These are phyloP conservation scores for Parnassius glacialis DNA, from an alignment of 2,888 invertebrate species.

Conservation along the genomic window DNA sequence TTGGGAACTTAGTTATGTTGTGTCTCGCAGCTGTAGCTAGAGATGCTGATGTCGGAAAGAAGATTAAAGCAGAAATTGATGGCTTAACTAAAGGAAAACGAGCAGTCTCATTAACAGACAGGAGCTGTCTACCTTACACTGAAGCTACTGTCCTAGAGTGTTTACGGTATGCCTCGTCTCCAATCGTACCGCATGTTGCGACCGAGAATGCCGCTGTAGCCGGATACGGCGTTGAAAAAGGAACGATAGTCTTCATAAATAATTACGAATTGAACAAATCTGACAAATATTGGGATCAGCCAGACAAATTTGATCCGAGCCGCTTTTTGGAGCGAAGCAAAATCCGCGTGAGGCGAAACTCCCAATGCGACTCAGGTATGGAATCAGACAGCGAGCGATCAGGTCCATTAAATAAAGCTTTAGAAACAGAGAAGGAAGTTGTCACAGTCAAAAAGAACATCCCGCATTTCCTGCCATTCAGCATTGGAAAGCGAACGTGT, in stretches of 20 bases:
- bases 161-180: conserved; percentile 89
- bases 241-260: conserved; percentile 91
- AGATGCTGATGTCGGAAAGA: conserved; percentile 83
- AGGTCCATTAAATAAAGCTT: conserved; percentile 43
- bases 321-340: conserved; percentile 83
- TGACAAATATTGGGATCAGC: conserved; percentile 86
- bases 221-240: conserved; percentile 87
- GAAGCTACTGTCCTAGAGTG: conserved; percentile 91
- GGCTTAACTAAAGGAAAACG: conserved; percentile 77
- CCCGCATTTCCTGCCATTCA: conserved; percentile 91
- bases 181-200: conserved; percentile 94
- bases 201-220: conserved; percentile 87
- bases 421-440: conserved; percentile 58
- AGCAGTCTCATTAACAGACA: conserved; percentile 83
- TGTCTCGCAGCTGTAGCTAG: conserved; percentile 85
- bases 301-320: conserved; percentile 87
- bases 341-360: conserved; percentile 57
- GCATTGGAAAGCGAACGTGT: conserved; percentile 92
- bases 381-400: conserved; percentile 71
- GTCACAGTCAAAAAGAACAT: conserved; percentile 76
- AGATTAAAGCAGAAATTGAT: conserved; percentile 86
- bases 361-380: conserved; percentile 80
- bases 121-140: conserved; percentile 86
- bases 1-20: conserved; percentile 91
- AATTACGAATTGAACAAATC: conserved; percentile 90